A percentile compares a stretch with the other conserved stretches of the same genome.
These are phyloP conservation scores for Spinus pinus DNA, from an alignment of 2,797 vertebrate genomes.

Conservation along the genomic window DNA sequence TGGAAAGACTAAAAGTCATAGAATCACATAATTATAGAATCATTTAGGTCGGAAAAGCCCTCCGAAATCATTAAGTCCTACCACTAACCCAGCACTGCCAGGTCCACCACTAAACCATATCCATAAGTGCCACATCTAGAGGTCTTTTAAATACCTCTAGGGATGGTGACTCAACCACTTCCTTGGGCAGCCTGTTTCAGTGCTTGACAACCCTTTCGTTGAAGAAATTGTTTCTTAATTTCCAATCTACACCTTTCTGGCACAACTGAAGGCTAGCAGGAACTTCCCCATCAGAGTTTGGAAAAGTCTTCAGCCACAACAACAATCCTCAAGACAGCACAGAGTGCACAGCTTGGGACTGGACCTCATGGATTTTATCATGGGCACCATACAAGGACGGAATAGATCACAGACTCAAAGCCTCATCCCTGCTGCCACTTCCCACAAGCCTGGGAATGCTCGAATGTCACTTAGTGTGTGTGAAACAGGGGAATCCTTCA, in stretches of 20 bases:
- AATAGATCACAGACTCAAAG: background rate
- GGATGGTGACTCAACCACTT: background rate
- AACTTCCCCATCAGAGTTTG: fast-evolving
- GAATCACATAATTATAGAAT: background rate
- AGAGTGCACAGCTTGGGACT: background rate
- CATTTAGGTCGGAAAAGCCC: background rate
- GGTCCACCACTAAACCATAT: background rate
- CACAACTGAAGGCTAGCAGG: background rate
- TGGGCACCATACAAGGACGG: background rate
- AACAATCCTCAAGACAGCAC: background rate
- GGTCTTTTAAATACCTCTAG: background rate
- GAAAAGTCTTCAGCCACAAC: fast-evolving
- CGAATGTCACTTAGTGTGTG: background rate
- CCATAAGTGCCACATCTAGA: background rate
- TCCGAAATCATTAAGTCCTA: background rate
- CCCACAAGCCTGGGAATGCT: background rate
- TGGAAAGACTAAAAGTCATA: background rate
- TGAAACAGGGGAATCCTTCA: background rate
- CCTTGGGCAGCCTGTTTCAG: background rate
- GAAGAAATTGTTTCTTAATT: background rate
- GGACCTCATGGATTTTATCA: background rate
- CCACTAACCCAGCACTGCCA: background rate
- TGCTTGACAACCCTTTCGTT: background rate
- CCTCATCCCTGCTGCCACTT: background rate
- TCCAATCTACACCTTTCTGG: background rate